Conservation (phyloP, 53 echinoderm and acorn worm species). For the Holothuria scabra region DNA sequence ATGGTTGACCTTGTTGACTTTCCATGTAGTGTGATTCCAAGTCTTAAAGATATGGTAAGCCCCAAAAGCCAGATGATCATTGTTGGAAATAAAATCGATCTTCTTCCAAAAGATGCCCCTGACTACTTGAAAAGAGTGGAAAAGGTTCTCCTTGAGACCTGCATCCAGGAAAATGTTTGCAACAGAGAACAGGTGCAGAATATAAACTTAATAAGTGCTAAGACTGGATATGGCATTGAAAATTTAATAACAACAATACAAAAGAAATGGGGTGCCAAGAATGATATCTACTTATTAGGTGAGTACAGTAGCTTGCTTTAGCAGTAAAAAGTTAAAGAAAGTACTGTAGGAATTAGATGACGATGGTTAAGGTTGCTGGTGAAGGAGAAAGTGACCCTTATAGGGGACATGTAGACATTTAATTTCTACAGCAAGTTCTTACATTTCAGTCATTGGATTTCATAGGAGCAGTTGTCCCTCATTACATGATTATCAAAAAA, state of each 20-base stretch:
- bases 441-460: too few relatives aligned
- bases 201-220: slow-evolving; percentile 83
- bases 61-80: slow-evolving; percentile 64
- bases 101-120: slow-evolving; percentile 80
- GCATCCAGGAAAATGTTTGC: slow-evolving; percentile 75
- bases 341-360: too few relatives aligned
- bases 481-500: too few relatives aligned
- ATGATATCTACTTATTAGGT: slow-evolving; percentile 92
- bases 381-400: too few relatives aligned
- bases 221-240: slow-evolving; percentile 87
- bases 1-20: slow-evolving; percentile 94
- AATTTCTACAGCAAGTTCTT: too few relatives aligned
- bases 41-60: slow-evolving; percentile 71
- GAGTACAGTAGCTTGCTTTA: not conserved
- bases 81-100: slow-evolving; percentile 90
- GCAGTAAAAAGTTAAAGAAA: too few relatives aligned
- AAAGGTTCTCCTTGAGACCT: slow-evolving; percentile 65
- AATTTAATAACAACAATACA: slow-evolving; percentile 76
- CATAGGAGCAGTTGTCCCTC: too few relatives aligned
- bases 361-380: too few relatives aligned
- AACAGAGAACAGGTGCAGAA: slow-evolving; percentile 62
- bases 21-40: slow-evolving; percentile 89
- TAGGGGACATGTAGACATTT: too few relatives aligned
- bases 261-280: slow-evolving; percentile 64
- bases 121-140: slow-evolving; percentile 64